Evolutionary conservation across 2,113 vertebrate species (phyloP).

Genomic region (Datnioides undecimradiatus): DNA sequence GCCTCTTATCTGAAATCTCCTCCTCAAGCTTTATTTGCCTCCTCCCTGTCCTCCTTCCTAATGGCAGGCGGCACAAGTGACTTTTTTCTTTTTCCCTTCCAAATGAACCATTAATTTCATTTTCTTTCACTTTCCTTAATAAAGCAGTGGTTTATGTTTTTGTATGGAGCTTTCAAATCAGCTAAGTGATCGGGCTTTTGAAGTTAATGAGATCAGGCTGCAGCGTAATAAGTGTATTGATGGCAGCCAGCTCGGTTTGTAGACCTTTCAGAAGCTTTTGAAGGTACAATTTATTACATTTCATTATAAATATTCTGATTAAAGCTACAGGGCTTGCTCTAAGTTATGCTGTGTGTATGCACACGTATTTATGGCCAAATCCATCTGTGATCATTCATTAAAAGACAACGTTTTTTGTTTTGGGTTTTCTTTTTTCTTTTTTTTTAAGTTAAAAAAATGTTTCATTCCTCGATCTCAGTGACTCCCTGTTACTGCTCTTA

Average conservation of each 20-base stretch:
- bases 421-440: no score
- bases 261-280: constrained; percentile 6
- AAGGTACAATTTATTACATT: not conserved
- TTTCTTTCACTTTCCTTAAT: constrained; percentile 63
- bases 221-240: constrained; percentile 44
- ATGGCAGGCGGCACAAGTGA: not conserved
- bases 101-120: constrained; percentile 57
- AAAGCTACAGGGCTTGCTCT: not conserved
- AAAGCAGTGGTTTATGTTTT: constrained; percentile 55
- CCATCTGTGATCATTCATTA: no score
- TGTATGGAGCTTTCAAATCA: constrained; percentile 56
- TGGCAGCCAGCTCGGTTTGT: not conserved
- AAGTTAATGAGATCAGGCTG: constrained; percentile 57
- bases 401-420: no score
- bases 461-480: not conserved
- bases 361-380: not conserved
- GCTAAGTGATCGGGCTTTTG: constrained; percentile 44
- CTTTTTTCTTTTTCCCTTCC: constrained; percentile 30
- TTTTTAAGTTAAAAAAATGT: no score
- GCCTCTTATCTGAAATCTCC: constrained; percentile 11
- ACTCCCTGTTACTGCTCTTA: not conserved
- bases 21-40: not conserved
- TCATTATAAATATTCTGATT: not conserved
- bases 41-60: constrained; percentile 5
- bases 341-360: not conserved